These are phyloP conservation scores for Priocnemis perturbator DNA, from an alignment of 2,888 invertebrate genomes.

Conservation along the genomic window DNA sequence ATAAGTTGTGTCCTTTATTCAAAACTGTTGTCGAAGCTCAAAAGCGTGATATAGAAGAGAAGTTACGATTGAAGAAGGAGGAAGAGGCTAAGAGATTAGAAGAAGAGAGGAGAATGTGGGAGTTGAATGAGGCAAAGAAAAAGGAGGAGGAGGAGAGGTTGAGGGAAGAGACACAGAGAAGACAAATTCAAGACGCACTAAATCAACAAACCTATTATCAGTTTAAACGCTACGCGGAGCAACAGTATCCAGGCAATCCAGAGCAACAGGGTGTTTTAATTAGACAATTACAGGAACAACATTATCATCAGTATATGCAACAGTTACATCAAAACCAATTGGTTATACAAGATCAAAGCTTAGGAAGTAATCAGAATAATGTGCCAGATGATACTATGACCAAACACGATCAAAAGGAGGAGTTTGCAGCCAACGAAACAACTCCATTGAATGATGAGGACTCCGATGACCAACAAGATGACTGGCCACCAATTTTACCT, in stretches of 20 bases:
- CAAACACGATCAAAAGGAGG: conserved; percentile 46
- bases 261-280: conserved; percentile 96
- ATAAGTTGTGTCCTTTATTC: conserved; percentile 92
- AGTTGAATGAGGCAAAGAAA: conserved; percentile 71
- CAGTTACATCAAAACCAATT: conserved; percentile 83
- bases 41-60: conserved; percentile 90
- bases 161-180: conserved; percentile 80
- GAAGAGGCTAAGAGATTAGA: conserved; percentile 78
- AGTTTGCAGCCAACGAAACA: conserved; percentile 44
- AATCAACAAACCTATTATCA: conserved; percentile 96
- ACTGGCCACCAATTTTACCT: conserved; percentile 79
- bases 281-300: conserved; percentile 97
- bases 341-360: conserved; percentile 65
- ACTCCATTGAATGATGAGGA: conserved; percentile 57
- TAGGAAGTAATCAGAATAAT: conserved; percentile 58
- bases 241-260: conserved; percentile 90
- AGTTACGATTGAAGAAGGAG: conserved; percentile 80
- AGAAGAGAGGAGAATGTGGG: conserved; percentile 79
- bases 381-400: conserved; percentile 33
- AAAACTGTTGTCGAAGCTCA: conserved; percentile 94
- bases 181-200: conserved; percentile 95
- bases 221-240: conserved; percentile 94
- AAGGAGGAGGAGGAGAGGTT: conserved; percentile 81
- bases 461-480: conserved; percentile 58
- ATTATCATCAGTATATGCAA: conserved; percentile 99